phyloP scores from a whole-genome alignment of 2,113 vertebrate genomes.

The Ardeotis arabs region DNA sequence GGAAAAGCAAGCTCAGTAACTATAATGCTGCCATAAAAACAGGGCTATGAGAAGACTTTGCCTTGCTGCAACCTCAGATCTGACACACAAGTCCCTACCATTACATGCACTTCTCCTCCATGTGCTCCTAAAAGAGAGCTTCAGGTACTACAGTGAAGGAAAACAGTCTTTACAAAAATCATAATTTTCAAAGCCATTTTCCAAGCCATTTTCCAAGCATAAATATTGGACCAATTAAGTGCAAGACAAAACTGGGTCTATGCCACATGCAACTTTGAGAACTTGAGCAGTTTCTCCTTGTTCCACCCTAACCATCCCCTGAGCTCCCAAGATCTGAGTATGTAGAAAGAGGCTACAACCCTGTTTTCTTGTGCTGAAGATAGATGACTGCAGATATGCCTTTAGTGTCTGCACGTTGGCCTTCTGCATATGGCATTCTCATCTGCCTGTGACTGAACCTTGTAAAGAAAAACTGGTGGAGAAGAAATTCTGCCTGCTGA shows the following conservation, averaged over 20 bases:
- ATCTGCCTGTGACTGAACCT: background rate
- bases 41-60: background rate
- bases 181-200: background rate
- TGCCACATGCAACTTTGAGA: background rate
- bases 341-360: background rate
- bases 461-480: background rate
- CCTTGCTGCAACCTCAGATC: background rate
- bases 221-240: background rate
- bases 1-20: background rate
- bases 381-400: background rate
- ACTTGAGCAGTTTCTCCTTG: background rate
- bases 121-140: background rate
- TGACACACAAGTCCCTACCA: background rate
- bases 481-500: background rate
- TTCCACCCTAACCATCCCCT: background rate
- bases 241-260: background rate
- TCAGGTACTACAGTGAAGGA: background rate
- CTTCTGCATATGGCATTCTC: background rate
- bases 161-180: background rate
- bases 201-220: background rate
- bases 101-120: background rate
- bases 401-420: background rate
- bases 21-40: background rate
- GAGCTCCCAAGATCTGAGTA: background rate
- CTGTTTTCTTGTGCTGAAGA: background rate